Evolutionary conservation across 1,140 invertebrate species (phyloP), one percentile per base, ranked within the genome.

Genomic region (Aphelenchoides besseyi): DNA sequence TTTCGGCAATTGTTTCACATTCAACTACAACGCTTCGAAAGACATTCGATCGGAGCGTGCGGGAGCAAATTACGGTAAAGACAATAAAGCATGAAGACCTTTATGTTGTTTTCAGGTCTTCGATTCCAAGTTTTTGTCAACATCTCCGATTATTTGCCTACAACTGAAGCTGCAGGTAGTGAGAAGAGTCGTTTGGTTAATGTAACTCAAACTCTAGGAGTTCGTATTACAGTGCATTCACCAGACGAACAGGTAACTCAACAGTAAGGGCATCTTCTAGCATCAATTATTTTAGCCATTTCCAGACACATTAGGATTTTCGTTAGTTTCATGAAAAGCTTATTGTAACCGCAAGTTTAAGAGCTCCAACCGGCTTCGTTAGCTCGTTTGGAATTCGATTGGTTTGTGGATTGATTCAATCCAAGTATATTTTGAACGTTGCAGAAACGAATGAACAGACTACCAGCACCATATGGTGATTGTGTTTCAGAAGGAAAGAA

Each of bases 51-150:
- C 69, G 63, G 82, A 83, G 71, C 61, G 81, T 18, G 81, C 81
- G 28, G 81, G 81, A 1, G 72, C 81, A 0, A 68, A 64, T 57
- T 83, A 83, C 63, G 81, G 81, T 83, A 23, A 23, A 16, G 28
- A 30, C 1, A 68, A 69, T n/a, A 52, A 8, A 16, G n/a, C 33
- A 75, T n/a, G n/a, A 71, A 57, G 8, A 53, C 5, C 8, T 18
- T 48, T 33, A 18, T 68, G 8, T 5, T 30, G 29, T 18, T n/a
- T 76, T 77, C 30, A 76, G 79, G 79, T 33, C 69, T 83, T 5
- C 73, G 81, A 37, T 74, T 83, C 35, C 81, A 84, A 77, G 83
- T 83, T 3, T 83, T 84, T 69, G 81, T 84, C 3, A 83, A 83
- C 70, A 76, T 84, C 9, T 79, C 74, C n/a, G 81, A 83, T 66